Conservation (phyloP, 2,797 vertebrate genomes). For the Hirundo rustica region DNA sequence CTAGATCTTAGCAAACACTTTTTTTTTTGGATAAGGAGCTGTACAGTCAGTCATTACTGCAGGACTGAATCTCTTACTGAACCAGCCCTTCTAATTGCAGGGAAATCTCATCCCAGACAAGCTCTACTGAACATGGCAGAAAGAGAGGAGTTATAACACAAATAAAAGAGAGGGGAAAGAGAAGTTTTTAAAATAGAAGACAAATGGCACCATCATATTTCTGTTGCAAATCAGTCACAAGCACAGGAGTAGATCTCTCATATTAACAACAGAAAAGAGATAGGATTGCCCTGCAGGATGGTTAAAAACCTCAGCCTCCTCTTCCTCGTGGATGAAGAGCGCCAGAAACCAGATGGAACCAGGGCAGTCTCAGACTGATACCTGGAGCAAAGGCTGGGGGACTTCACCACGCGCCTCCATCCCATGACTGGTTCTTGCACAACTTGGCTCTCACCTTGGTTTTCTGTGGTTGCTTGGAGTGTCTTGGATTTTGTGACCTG, state of each 20-base stretch:
- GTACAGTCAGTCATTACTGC: background rate
- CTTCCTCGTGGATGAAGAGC: background rate
- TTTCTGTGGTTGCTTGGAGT: background rate
- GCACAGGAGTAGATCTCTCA: background rate
- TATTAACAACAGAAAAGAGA: background rate
- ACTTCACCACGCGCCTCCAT: fast-evolving
- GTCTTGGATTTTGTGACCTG: background rate
- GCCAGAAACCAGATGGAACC: background rate
- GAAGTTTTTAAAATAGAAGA: background rate
- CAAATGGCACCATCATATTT: background rate
- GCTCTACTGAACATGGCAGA: background rate
- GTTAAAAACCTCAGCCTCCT: background rate
- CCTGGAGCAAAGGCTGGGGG: background rate
- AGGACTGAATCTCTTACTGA: background rate
- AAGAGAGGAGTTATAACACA: background rate
- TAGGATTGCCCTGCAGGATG: background rate
- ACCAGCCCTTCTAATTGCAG: background rate
- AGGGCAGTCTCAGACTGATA: too few relatives aligned
- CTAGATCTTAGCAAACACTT: background rate
- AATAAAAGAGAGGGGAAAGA: background rate
- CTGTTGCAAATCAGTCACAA: background rate
- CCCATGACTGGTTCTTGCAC: background rate
- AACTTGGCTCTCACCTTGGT: background rate
- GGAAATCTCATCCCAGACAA: background rate
- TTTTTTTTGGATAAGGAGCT: background rate